phyloP scores from a whole-genome alignment of 1,140 invertebrate species.

The Andricus grossulariae region DNA sequence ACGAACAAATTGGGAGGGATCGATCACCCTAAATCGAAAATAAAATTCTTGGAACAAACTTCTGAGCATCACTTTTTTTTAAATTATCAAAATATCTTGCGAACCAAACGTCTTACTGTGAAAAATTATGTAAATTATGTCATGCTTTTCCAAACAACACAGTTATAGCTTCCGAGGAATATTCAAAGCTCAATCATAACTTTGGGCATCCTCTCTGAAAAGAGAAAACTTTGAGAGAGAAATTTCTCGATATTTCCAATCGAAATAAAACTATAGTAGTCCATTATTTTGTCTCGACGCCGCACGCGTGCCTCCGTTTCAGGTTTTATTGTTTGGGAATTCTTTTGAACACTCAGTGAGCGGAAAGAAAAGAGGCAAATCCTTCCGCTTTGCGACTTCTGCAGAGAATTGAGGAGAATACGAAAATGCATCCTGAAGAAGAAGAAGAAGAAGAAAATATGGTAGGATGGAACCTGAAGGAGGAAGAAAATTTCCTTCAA shows the following conservation, averaged over 20 bases:
- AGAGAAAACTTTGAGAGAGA: conserved; percentile 17
- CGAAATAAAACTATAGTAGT: conserved; percentile 18
- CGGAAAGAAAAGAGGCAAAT: conserved; percentile 44
- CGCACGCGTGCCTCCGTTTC: conserved; percentile 24
- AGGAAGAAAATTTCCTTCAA: conserved; percentile 40
- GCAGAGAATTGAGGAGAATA: conserved; percentile 45
- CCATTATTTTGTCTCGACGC: conserved; percentile 7
- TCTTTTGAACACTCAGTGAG: conserved; percentile 11
- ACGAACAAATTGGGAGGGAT: too few species aligned
- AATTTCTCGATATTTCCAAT: conserved; percentile 15
- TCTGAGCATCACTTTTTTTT: too few species aligned
- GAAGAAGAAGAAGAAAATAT: conserved; percentile 39
- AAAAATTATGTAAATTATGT: neutral
- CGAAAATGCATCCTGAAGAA: conserved; percentile 49
- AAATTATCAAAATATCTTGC: too few species aligned
- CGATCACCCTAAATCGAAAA: too few species aligned
- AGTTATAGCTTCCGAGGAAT: neutral
- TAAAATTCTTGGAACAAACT: too few species aligned
- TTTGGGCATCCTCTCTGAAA: neutral
- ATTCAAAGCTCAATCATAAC: conserved; percentile 25
- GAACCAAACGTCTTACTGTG: neutral
- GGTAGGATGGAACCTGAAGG: conserved; percentile 34
- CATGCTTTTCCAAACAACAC: neutral
- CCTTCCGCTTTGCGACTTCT: conserved; percentile 40
- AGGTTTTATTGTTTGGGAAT: conserved; percentile 21